phyloP scores from a whole-genome alignment of 2,888 invertebrate genomes.

The Drosophila mercatorum region DNA sequence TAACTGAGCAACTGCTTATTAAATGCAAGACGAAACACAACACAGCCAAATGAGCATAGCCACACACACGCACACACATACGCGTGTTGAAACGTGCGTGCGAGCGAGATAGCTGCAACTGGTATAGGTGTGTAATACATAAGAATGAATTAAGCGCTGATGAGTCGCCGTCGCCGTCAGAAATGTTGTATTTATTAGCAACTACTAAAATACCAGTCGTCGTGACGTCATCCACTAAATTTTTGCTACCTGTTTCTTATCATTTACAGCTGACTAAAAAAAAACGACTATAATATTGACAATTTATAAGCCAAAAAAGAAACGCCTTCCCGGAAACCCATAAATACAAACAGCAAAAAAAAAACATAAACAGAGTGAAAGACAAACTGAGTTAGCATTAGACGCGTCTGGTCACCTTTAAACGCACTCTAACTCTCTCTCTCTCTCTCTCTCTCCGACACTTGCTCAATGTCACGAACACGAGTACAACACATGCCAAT shows the following conservation, averaged over 20 bases:
- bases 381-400: constrained; percentile 41
- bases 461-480: constrained; percentile 47
- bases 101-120: constrained; percentile 24
- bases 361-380: constrained; percentile 45
- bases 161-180: neutral
- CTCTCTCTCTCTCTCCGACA: neutral
- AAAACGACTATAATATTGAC: constrained; percentile 26
- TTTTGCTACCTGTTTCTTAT: constrained; percentile 5
- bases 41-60: constrained; percentile 36
- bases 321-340: constrained; percentile 58
- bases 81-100: constrained; percentile 22
- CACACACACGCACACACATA: constrained; percentile 14
- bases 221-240: constrained; percentile 28
- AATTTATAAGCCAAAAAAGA: constrained; percentile 23
- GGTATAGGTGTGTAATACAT: constrained; percentile 20
- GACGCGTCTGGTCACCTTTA: constrained; percentile 46
- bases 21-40: constrained; percentile 40
- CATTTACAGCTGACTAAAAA: constrained; percentile 1
- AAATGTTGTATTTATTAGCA: constrained; percentile 1
- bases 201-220: neutral
- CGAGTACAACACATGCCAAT: constrained; percentile 55
- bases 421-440: constrained; percentile 17
- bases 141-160: constrained; percentile 19
- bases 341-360: constrained; percentile 22
- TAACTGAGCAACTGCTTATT: constrained; percentile 34